Evolutionary conservation across 2,113 vertebrate genomes (phyloP).

Genomic region (Todiramphus saurophagus): DNA sequence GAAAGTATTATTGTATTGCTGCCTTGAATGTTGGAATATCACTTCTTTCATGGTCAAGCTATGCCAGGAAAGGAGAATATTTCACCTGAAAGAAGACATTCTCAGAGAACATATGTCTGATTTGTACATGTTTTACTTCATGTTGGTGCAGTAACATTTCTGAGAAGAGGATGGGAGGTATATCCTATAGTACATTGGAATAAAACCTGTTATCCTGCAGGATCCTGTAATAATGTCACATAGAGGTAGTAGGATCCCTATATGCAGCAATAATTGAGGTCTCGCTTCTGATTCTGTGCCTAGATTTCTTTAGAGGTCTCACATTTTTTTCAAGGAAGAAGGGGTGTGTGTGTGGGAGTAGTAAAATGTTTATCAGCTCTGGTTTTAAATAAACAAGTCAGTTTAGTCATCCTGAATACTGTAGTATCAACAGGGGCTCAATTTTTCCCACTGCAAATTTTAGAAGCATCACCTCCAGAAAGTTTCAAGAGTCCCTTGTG

Average conservation of each 20-base stretch:
- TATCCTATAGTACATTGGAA: not conserved
- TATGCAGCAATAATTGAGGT: not conserved
- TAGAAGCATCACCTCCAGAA: not conserved
- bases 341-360: no score
- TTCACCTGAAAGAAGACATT: not conserved
- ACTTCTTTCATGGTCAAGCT: not conserved
- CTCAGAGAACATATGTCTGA: not conserved
- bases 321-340: no score
- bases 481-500: not conserved
- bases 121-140: not conserved
- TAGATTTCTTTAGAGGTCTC: not conserved
- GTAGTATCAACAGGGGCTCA: not conserved
- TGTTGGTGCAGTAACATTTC: not conserved
- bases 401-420: not conserved
- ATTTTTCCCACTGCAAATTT: not conserved
- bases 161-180: not conserved
- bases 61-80: not conserved
- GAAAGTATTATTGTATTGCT: not conserved
- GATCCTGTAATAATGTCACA: not conserved
- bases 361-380: not conserved
- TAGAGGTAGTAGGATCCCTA: no score
- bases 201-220: not conserved
- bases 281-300: not conserved
- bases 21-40: not conserved
- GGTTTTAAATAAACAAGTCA: not conserved